Evolutionary conservation across 2,797 vertebrate genomes (phyloP), one percentile per base, ranked within the genome.

Genomic region (Parotocinclus haroldoi): DNA sequence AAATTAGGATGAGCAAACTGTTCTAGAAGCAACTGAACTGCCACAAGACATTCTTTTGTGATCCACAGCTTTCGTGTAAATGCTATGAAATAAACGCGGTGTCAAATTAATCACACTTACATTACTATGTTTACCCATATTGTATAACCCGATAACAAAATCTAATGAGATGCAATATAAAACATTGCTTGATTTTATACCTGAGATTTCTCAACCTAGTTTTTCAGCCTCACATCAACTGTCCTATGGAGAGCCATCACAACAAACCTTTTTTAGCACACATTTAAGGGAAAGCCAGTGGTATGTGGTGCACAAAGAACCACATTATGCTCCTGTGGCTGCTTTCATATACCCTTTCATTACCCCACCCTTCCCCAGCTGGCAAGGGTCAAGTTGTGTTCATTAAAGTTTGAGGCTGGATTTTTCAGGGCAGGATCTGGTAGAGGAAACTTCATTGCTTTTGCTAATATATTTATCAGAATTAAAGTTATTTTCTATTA

Each of bases 321-420:
- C 42, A 45, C 80, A 74, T 67, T 83, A 66, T 85, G 74, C 74
- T 56, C 60, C 63, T 61, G 59, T 49, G 56, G 60, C 72, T 72
- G 48, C 4, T 55, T 61, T 72, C 39, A 58, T 66, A 74, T 71
- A 72, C 59, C 57, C 60, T 77, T 69, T 51, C 59, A 66, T 64
- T 66, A 68, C 79, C 75, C 82, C 77, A 48, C 65, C 46, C 71
- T 82, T 83, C 81, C 76, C 75, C 78, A 69, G 64, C 72, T 46
- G 46, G 44, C 55, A 19, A 44, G 70, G 72, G 65, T 73, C 72
- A 75, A 56, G 40, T 39, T 18, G 65, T 81, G 79, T 84, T 83
- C 77, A 68, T 68, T 62, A 14, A 66, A 12, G 68, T 85, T 80
- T 82, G 68, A 86, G 80, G 71, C 66, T 40, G 51, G 40, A 42